These are phyloP conservation scores for Darevskia nairensis DNA, from an alignment of 2,797 vertebrate species.

Conservation along the genomic window DNA sequence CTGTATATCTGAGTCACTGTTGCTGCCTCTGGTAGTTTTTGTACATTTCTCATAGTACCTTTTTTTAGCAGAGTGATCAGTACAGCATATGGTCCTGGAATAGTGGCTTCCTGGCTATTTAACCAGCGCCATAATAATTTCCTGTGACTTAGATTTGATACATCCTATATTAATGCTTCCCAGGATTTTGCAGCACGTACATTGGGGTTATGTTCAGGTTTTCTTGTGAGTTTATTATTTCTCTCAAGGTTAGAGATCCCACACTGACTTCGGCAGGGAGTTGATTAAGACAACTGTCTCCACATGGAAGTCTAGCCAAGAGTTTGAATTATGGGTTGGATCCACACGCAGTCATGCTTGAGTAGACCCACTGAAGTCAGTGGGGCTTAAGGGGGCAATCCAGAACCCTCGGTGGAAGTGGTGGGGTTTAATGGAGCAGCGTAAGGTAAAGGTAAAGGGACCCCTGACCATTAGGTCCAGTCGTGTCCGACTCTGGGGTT, in stretches of 20 bases:
- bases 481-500: too few relatives aligned
- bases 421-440: too few relatives aligned
- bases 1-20: constrained; percentile 58
- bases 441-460: too few relatives aligned
- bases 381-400: neutral
- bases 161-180: constrained; percentile 65
- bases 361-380: neutral
- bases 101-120: constrained; percentile 67
- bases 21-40: constrained; percentile 68
- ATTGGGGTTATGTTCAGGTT: constrained; percentile 54
- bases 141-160: constrained; percentile 74
- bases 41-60: constrained; percentile 55
- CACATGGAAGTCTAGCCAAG: constrained; percentile 28
- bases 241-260: constrained; percentile 33
- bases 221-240: constrained; percentile 41
- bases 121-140: constrained; percentile 71
- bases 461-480: too few relatives aligned
- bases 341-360: neutral
- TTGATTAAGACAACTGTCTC: constrained; percentile 38
- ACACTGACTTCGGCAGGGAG: constrained; percentile 47
- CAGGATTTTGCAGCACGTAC: constrained; percentile 58
- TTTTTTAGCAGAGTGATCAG: constrained; percentile 66
- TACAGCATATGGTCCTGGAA: constrained; percentile 56
- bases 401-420: too few relatives aligned
- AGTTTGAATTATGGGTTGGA: constrained; percentile 10